A percentile compares a stretch with the other conserved stretches of the same genome.
These are phyloP conservation scores for Nasonia oneida DNA, from an alignment of 2,888 invertebrate genomes.

Conservation along the genomic window DNA sequence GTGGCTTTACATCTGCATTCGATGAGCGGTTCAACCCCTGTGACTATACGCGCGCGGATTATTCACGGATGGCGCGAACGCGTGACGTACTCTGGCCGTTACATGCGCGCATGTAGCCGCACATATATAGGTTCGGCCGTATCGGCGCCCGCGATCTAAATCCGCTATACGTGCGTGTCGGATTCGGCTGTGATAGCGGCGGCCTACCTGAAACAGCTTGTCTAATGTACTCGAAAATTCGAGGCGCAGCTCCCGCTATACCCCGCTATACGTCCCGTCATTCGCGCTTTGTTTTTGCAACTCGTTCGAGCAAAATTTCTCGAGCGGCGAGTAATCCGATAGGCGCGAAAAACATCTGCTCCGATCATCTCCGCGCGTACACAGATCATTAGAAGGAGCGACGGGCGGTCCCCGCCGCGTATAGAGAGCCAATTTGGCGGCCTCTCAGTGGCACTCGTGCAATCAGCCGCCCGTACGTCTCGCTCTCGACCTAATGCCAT, in stretches of 20 bases:
- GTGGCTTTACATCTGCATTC: constrained; percentile 8
- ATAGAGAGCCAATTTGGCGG: not conserved
- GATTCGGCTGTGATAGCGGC: not conserved
- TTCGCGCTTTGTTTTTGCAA: no score
- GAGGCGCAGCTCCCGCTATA: not conserved
- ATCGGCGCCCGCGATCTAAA: constrained; percentile 64
- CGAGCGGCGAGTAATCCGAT: not conserved
- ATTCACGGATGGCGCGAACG: constrained; percentile 11
- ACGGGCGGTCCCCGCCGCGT: constrained; percentile 22
- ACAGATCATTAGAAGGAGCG: constrained; percentile 23
- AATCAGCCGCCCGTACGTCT: constrained; percentile 13
- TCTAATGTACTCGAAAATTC: constrained; percentile 58
- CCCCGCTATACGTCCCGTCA: no score
- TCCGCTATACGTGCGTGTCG: not conserved
- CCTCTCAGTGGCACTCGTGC: not conserved
- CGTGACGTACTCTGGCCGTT: constrained; percentile 20
- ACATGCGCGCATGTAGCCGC: not conserved
- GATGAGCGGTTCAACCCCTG: not conserved
- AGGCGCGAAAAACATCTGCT: constrained; percentile 6
- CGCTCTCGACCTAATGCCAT: constrained; percentile 28
- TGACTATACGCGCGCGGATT: not conserved
- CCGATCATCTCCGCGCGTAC: not conserved
- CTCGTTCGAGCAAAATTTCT: no score
- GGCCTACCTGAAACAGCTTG: constrained; percentile 23
- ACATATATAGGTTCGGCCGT: not conserved